A percentile compares a stretch with the other conserved stretches of the same genome.
These are phyloP conservation scores for Scrobipalpa costella DNA, from an alignment of 2,888 invertebrate genomes.

Conservation along the genomic window DNA sequence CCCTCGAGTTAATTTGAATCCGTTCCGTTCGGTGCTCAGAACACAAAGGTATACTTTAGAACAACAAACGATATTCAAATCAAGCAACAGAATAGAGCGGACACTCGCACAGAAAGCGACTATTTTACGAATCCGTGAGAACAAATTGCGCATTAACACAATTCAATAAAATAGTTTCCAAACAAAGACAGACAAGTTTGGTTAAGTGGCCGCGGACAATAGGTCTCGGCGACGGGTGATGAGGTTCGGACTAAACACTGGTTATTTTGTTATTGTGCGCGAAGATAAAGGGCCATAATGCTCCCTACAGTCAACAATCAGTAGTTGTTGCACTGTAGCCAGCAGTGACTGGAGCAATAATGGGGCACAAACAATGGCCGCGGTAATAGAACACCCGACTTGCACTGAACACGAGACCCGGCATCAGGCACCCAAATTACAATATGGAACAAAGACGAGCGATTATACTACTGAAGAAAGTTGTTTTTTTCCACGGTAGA, in stretches of 20 bases:
- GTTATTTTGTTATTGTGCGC: neutral
- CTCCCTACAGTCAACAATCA: neutral
- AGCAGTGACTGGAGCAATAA: constrained; percentile 37
- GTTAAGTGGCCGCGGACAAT: neutral
- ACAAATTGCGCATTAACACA: constrained; percentile 15
- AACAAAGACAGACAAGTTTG: constrained; percentile 6
- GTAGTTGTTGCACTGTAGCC: neutral
- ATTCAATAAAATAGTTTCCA: constrained; percentile 16
- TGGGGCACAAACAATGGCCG: constrained; percentile 50
- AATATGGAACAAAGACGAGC: neutral
- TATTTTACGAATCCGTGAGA: constrained; percentile 3
- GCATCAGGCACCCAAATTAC: neutral
- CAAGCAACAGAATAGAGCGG: neutral
- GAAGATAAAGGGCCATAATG: constrained; percentile 13
- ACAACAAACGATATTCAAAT: constrained; percentile 1
- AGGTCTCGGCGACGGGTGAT: neutral
- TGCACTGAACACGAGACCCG: constrained; percentile 52
- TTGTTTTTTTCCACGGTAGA: no score
- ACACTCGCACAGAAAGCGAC: constrained; percentile 3
- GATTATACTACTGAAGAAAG: no score
- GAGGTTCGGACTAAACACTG: neutral
- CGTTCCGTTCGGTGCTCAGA: neutral
- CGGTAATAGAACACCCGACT: constrained; percentile 55
- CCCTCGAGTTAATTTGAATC: neutral
- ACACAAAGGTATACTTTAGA: neutral